phyloP scores from a whole-genome alignment of 2,797 vertebrate species.

The Anas bernieri region DNA sequence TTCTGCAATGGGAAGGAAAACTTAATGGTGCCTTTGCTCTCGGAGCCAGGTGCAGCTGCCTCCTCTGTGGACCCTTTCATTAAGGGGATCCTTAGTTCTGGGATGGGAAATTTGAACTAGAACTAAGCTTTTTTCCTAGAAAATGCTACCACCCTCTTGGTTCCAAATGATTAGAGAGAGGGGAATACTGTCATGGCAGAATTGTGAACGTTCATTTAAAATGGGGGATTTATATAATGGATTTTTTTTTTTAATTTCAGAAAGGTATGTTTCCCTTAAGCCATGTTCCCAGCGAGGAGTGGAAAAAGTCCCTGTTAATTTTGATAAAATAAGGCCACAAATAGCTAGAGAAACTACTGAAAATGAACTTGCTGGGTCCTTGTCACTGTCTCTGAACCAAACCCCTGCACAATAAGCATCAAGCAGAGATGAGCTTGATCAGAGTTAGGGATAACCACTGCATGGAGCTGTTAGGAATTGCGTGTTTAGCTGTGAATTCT shows the following conservation, averaged over 20 bases:
- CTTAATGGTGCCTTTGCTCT: not conserved
- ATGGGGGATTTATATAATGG: not conserved
- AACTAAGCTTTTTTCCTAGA: not conserved
- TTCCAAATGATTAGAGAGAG: not conserved
- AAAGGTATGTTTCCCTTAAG: not conserved
- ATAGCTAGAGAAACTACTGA: not conserved
- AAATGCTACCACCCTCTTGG: not conserved
- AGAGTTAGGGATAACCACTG: not conserved
- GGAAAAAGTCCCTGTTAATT: not conserved
- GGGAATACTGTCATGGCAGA: not conserved
- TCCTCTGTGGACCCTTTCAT: not conserved
- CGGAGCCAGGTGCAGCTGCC: not conserved
- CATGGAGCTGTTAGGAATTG: not conserved
- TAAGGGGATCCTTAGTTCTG: not conserved
- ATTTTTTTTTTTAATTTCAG: not conserved
- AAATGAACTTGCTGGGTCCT: not conserved
- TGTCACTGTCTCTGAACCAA: not conserved
- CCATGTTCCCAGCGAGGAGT: not conserved
- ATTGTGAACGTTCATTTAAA: not conserved
- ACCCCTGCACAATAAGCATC: not conserved
- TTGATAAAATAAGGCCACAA: slow-evolving; percentile 19
- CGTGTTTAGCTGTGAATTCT: not conserved
- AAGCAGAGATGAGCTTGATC: not conserved
- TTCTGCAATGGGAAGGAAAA: not conserved
- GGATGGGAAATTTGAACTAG: not conserved